Evolutionary conservation across 2,888 invertebrate genomes (phyloP), one percentile per base, ranked within the genome.

Genomic region (Hoplodrina ambigua): DNA sequence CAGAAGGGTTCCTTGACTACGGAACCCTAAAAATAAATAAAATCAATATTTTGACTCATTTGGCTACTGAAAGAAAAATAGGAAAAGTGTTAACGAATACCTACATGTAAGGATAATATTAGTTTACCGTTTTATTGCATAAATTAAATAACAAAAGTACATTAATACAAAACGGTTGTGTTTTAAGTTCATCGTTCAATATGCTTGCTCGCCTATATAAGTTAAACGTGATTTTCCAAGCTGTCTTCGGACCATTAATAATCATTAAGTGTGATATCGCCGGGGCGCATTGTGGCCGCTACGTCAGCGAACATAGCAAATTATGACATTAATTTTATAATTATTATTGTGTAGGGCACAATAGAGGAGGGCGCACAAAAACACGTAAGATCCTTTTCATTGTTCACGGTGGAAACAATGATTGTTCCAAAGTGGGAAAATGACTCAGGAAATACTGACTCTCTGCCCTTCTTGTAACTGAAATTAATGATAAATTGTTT

Each of bases 301-400:
- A 84, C 83, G 85, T 82, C 83, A 80, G 86, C 83, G 88, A 88
- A 86, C 86, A 88, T 85, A 85, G 88, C 89, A 92, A 93, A 93
- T 94, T 93, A 93, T 92, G 92, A 92, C 92, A 92, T 93, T 92
- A 90, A 93, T 92, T 92, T 91, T 91, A 90, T 92, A 92, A 92
- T 93, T 90, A 92, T 92, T 91, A 91, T 91, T 90, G 88, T 89
- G 87, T 84, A 83, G 83, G 81, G 82, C 85, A 93, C 92, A 93
- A 93, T 90, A 89, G 91, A 86, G 82, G 83, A 82, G 77, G 76
- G 85, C 77, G 87, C 87, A 88, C 88, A 90, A 91, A 89, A 91
- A 91, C 89, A 90, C 86, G 88, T 88, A 89, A 89, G 89, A 89
- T 87, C 84, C 87, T 84, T 80, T 86, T 86, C 86, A 89, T 92